Conservation (phyloP, 2,797 vertebrate genomes). For the Carcharodon carcharias region DNA sequence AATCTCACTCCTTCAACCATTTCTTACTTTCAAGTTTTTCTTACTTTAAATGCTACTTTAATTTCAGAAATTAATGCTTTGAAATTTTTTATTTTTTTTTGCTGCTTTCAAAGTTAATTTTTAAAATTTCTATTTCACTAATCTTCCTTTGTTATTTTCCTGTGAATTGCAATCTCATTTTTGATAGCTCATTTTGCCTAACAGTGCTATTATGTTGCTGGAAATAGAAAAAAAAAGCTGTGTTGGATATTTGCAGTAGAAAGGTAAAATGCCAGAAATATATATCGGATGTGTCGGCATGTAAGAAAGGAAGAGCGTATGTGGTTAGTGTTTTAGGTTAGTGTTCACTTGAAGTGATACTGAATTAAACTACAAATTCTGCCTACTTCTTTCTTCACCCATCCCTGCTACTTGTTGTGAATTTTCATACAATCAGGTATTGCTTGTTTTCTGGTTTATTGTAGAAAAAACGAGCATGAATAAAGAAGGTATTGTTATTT, state of each 20-base stretch:
- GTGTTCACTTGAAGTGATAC: not conserved
- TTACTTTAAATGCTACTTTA: not conserved
- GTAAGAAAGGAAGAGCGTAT: not conserved
- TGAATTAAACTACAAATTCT: not conserved
- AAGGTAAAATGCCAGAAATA: not conserved
- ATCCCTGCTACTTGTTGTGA: not conserved
- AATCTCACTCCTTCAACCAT: not conserved
- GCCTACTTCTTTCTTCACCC: not conserved
- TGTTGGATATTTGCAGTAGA: not conserved
- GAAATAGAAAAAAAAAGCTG: not conserved
- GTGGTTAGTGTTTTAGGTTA: not conserved
- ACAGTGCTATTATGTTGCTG: not conserved
- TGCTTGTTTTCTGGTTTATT: not conserved
- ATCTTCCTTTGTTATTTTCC: not conserved
- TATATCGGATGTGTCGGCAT: not conserved
- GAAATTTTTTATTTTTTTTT: not conserved
- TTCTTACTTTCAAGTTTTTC: not conserved
- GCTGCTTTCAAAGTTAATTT: not conserved
- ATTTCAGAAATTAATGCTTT: not conserved
- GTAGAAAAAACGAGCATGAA: not conserved
- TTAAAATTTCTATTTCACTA: not conserved
- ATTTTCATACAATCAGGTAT: not conserved
- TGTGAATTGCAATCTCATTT: not conserved
- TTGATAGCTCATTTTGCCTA: not conserved
- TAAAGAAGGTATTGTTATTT: not conserved